phyloP scores from a whole-genome alignment of 2,888 invertebrate genomes.

The Tanytarsus gracilentus region DNA sequence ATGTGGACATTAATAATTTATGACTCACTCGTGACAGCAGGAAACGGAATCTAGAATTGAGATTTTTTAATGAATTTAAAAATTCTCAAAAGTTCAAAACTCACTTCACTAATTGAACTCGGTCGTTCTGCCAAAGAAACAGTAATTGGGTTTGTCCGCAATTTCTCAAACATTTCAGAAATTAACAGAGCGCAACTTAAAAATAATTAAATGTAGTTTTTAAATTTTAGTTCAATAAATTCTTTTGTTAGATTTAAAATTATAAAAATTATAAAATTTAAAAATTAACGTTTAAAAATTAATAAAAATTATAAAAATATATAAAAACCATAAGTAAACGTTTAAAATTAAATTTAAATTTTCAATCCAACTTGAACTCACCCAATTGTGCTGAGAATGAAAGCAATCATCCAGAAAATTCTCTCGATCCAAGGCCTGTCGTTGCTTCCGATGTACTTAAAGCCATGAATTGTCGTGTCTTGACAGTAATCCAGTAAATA shows the following conservation, averaged over 20 bases:
- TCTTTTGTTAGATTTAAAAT: no score
- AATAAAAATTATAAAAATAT: no score
- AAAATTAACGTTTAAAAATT: no score
- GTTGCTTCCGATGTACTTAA: constrained; percentile 9
- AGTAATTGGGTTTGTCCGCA: constrained; percentile 16
- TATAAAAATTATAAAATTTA: no score
- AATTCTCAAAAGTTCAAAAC: neutral
- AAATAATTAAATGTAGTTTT: neutral
- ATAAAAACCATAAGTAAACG: no score
- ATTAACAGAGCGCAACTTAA: constrained; percentile 7
- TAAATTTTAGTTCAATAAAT: no score
- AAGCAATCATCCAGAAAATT: constrained; percentile 17
- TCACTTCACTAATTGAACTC: constrained; percentile 10
- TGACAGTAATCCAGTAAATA: constrained; percentile 13
- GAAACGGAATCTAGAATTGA: constrained; percentile 4
- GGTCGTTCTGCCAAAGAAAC: constrained; percentile 17
- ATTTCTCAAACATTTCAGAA: constrained; percentile 17
- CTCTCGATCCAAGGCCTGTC: constrained; percentile 10
- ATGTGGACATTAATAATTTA: no score
- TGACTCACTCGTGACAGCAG: constrained; percentile 9
- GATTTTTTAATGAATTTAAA: neutral
- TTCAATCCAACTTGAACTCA: no score
- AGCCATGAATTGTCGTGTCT: constrained; percentile 17
- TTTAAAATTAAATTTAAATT: no score
- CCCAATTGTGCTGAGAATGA: constrained; percentile 10